Evolutionary conservation across 2,888 invertebrate genomes (phyloP).

Genomic region (Epirrita christyi): DNA sequence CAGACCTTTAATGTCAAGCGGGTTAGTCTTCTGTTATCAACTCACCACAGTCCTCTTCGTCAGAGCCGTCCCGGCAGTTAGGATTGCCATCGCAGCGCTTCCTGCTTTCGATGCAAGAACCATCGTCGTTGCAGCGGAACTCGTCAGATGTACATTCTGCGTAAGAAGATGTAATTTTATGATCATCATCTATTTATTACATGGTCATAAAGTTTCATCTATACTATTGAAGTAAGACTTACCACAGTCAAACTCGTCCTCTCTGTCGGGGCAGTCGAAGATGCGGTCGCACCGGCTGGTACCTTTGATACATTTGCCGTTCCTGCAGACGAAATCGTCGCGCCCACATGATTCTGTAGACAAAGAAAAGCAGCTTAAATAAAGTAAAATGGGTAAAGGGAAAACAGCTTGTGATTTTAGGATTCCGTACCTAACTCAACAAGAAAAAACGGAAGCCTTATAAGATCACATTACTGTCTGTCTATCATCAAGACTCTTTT

Average conservation of each 20-base stretch:
- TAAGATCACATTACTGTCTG: no score
- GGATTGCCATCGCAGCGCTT: constrained; percentile 83
- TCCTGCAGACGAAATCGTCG: constrained; percentile 82
- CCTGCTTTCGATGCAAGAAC: constrained; percentile 84
- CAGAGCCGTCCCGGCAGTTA: constrained; percentile 86
- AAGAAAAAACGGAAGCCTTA: no score
- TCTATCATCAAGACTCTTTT: no score
- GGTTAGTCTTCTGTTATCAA: background rate
- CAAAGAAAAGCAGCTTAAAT: constrained; percentile 38
- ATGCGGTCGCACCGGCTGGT: constrained; percentile 84
- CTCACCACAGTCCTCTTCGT: constrained; percentile 85
- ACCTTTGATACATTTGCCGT: constrained; percentile 83
- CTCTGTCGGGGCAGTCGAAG: constrained; percentile 84
- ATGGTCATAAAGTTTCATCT: no score
- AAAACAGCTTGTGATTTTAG: no score
- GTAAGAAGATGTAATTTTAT: constrained; percentile 11
- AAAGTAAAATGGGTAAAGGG: no score
- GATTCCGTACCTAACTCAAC: no score
- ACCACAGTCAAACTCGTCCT: constrained; percentile 87
- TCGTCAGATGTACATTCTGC: constrained; percentile 73
- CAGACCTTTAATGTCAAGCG: no score
- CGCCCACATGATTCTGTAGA: constrained; percentile 65
- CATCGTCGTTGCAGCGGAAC: constrained; percentile 85
- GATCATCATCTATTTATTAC: no score
- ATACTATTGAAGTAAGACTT: constrained; percentile 47